Conservation (phyloP, 1,140 invertebrate genomes). For the Arctopsyche grandis region DNA sequence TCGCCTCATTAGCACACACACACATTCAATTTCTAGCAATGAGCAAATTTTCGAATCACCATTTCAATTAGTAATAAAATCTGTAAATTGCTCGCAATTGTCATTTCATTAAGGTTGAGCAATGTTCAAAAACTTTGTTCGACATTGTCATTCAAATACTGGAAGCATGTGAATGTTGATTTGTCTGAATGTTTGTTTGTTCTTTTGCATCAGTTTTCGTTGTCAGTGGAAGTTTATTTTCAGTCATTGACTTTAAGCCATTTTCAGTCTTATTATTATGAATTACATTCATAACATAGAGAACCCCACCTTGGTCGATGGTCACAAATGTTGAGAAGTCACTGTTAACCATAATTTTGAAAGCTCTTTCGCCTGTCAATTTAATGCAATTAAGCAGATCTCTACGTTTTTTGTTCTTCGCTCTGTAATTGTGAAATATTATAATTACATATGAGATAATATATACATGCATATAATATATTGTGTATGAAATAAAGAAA, state of each 20-base stretch:
- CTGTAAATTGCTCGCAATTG: too few species aligned
- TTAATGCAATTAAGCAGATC: constrained; percentile 49
- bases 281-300: constrained; percentile 50
- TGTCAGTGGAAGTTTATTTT: not conserved
- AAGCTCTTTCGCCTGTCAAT: constrained; percentile 46
- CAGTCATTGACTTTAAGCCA: not conserved
- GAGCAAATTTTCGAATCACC: too few species aligned
- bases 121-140: too few species aligned
- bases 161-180: not conserved
- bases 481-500: too few species aligned
- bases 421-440: constrained; percentile 37
- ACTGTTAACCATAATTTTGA: constrained; percentile 43
- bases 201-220: not conserved
- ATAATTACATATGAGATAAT: not conserved
- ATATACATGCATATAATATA: constrained; percentile 7
- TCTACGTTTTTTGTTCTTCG: constrained; percentile 31
- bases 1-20: too few species aligned
- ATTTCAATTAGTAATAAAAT: too few species aligned
- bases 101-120: too few species aligned
- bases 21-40: too few species aligned
- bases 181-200: not conserved
- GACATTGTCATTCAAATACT: constrained; percentile 1
- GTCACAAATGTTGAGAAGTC: constrained; percentile 51
- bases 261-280: constrained; percentile 32
- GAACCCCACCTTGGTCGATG: constrained; percentile 46